Conservation (phyloP, 2,797 vertebrate genomes). For the Phrynocephalus vlangalii region DNA sequence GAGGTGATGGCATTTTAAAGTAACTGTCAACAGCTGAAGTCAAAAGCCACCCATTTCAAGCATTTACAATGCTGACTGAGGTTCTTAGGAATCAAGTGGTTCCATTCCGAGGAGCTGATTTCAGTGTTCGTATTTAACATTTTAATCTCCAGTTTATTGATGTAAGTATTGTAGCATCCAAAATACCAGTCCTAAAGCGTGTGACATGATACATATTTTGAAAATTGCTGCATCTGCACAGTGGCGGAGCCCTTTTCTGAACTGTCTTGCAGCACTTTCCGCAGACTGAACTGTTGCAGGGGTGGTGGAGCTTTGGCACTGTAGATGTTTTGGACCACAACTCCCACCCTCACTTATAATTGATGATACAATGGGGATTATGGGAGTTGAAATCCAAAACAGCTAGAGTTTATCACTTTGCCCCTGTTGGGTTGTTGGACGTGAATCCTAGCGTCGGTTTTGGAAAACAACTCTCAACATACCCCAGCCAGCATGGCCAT, state of each 20-base stretch:
- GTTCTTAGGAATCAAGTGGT: conserved; percentile 6
- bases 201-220: neutral
- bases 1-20: neutral
- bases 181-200: neutral
- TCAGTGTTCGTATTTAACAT: neutral
- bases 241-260: neutral
- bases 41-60: conserved; percentile 23
- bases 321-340: too few relatives aligned
- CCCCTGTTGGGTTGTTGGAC: neutral
- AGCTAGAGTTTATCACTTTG: too few relatives aligned
- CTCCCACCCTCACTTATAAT: too few relatives aligned
- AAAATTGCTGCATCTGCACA: neutral
- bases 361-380: too few relatives aligned
- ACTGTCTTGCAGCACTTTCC: neutral
- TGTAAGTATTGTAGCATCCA: neutral
- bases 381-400: too few relatives aligned
- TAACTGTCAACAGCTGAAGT: conserved; percentile 6
- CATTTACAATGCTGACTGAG: neutral
- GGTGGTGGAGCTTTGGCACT: too few relatives aligned
- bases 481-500: too few relatives aligned
- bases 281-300: neutral
- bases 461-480: too few relatives aligned
- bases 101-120: neutral
- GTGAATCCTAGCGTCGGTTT: neutral
- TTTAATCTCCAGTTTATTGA: neutral